A percentile compares a stretch with the other conserved stretches of the same genome.
Conservation (phyloP, 2,797 vertebrate species). For the Bradypodion pumilum region DNA sequence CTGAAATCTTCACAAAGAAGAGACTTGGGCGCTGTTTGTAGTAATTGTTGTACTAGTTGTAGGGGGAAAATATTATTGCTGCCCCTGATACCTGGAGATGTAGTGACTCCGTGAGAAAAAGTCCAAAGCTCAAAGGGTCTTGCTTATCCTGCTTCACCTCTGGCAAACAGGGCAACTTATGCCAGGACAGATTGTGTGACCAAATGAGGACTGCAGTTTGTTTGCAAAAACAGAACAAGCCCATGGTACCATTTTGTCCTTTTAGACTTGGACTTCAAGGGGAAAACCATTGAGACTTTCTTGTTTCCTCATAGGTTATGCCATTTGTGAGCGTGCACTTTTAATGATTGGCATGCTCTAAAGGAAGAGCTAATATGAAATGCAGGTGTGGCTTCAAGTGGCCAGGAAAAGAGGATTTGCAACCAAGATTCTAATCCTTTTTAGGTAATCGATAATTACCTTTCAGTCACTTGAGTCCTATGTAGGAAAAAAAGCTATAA, state of each 20-base stretch:
- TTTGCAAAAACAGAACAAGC: conserved; percentile 5
- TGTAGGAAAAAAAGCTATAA: neutral
- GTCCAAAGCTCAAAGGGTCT: neutral
- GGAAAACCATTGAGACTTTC: neutral
- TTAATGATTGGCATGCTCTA: neutral
- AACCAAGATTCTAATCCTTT: neutral
- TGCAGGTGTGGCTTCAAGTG: fast-evolving
- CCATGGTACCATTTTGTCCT: neutral
- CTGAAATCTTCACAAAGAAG: conserved; percentile 4
- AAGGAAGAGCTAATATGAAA: conserved; percentile 27
- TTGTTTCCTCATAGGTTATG: neutral
- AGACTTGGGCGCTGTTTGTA: neutral
- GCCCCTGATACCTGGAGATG: neutral
- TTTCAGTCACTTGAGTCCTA: neutral
- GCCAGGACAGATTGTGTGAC: neutral
- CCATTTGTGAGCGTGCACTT: neutral
- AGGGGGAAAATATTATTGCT: neutral
- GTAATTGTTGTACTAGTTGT: neutral
- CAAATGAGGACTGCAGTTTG: neutral
- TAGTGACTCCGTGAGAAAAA: neutral
- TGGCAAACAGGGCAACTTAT: neutral
- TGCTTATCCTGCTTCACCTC: neutral
- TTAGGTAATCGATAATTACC: neutral
- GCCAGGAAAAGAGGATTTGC: conserved; percentile 3
- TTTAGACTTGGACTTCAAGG: neutral